phyloP scores from a whole-genome alignment of 2,888 invertebrate species.

The Mesorhabditis spiculigera region DNA sequence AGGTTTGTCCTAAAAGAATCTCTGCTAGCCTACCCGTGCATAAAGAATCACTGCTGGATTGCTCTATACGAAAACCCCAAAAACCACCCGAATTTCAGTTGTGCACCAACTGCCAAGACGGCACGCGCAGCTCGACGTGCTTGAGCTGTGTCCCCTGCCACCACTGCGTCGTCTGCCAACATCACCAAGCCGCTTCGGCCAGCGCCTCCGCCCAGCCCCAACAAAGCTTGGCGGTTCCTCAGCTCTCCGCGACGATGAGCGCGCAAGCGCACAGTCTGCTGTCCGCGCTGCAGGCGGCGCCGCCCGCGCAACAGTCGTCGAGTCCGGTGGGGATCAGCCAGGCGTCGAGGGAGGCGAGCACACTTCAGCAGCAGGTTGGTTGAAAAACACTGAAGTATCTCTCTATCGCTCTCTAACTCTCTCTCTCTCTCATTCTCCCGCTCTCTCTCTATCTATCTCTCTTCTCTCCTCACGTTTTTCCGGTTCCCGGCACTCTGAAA shows the following conservation, averaged over 20 bases:
- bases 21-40: not conserved
- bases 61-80: not conserved
- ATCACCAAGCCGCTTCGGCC: not conserved
- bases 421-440: no score
- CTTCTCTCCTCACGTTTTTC: no score
- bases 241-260: not conserved
- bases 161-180: not conserved
- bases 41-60: not conserved
- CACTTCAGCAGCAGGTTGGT: not conserved
- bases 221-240: not conserved
- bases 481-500: no score
- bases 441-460: no score
- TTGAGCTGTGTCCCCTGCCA: constrained; percentile 3
- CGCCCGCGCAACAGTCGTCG: not conserved
- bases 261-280: no score
- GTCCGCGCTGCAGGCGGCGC: constrained; percentile 2
- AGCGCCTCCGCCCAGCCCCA: not conserved
- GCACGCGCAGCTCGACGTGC: not conserved
- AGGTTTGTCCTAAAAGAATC: not conserved
- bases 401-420: no score
- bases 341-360: not conserved
- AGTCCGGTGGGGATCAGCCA: not conserved
- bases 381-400: no score
- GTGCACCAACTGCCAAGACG: constrained; percentile 3
- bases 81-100: not conserved